Evolutionary conservation across 2,888 invertebrate genomes (phyloP), one percentile per base, ranked within the genome.

Genomic region (Belgica antarctica): DNA sequence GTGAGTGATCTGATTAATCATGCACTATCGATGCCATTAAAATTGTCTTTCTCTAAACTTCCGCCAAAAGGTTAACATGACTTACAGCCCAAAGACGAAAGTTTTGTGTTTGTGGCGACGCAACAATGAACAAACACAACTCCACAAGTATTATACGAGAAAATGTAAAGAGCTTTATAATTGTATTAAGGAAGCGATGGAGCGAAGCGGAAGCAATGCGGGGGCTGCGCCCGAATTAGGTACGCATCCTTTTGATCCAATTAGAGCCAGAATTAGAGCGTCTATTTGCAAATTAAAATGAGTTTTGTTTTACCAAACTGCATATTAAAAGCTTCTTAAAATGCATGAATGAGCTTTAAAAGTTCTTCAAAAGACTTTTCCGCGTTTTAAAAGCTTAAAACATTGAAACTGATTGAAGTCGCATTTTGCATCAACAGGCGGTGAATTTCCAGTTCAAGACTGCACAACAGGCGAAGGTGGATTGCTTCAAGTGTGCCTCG

Each of bases 151-250:
- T 82, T 97, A 97, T 79, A 98, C 99, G 0, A 94, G 95, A 80
- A 99, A 98, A 97, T 98, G 98, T 81, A 94, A 96, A 81, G 95
- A 97, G 77, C 84, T 99, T 71, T 99, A 99, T 82, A 95, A 96
- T 82, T 94, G 95, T 80, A 96, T 99, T 76, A 99, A 99, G 81
- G 94, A 96, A 75, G 93, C 98, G 12, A 99, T 99, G 96, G 98
- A 98, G 81, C 89, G 89, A 63, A 89, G 91, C 70, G 90, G 90
- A 31, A 36, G 79, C 79, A 15, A 80, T 70, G 80, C 80, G 61
- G 78, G 78, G 31, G 78, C 80, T 76, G 78, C 80, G 34, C 80
- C 80, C 62, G 80, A 80, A 73, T 71, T 80, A 22, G 68, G 68
- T 68, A 62, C 31, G n/a, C 31, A 61, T 25, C 24, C 5, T 25